Evolutionary conservation across 2,113 vertebrate species (phyloP), one percentile per base, ranked within the genome.

Genomic region (Chloropsis hardwickii): DNA sequence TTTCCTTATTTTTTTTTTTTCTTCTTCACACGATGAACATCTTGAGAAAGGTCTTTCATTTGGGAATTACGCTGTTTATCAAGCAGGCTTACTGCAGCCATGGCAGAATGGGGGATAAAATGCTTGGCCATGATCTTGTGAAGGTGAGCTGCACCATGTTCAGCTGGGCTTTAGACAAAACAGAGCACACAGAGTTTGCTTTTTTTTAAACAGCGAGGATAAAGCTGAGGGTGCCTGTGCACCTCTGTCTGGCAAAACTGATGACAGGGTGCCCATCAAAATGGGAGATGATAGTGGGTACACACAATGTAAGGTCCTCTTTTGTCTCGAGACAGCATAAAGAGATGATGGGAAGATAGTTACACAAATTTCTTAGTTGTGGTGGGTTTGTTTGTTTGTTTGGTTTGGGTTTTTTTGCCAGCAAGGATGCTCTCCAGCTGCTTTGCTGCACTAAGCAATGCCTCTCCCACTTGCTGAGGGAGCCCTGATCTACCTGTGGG

Each of bases 401-500:
- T n/a, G n/a, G 37, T 37, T 37, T 37, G 37, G 37, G 37, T 37
- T 56, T 51, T 44, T 18, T 6, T 12, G 3, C 35, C 25, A 53
- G n/a, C 25, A 24, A 78, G 67, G 74, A 28, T 80, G 54, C 15
- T 80, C 19, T 79, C 14, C 37, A 42, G 20, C 47, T 42, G 33
- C 31, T 39, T 37, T 33, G 14, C 7, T 53, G 51, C 22, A 2
- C 57, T 81, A 31, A 35, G 45, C 45, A n/a, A 10, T 28, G 27
- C n/a, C 47, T 69, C 40, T 40, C n/a, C 24, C 40, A 61, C 12
- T 40, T 31, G 23, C 0, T 35, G 85, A 18, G 23, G 25, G 21
- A 86, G 27, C 29, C 14, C 23, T 0, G 3, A 66, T 25, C 29
- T 21, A 29, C 27, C 20, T 1, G 0, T 0, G 0, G 58, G 37